phyloP scores from a whole-genome alignment of 1,140 invertebrate genomes.

The Formica selysi region DNA sequence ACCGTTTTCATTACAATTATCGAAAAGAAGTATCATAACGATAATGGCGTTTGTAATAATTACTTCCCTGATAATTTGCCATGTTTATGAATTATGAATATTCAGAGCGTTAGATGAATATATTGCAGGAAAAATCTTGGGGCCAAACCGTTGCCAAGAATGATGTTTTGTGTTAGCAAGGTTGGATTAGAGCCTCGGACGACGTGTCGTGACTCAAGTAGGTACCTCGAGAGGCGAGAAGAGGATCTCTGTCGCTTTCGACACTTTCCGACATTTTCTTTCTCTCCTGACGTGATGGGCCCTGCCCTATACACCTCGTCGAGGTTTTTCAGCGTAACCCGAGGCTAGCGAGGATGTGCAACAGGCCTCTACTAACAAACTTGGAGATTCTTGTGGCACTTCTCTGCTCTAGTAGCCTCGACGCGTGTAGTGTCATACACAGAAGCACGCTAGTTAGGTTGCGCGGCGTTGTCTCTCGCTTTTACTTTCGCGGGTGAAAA shows the following conservation, averaged over 20 bases:
- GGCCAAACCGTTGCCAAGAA: not conserved
- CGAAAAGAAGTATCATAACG: too few relatives aligned
- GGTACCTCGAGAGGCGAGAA: slow-evolving; percentile 45
- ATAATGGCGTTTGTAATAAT: not conserved
- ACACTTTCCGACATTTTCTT: slow-evolving; percentile 70
- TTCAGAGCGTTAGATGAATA: not conserved
- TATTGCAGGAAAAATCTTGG: not conserved
- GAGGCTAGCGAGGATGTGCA: slow-evolving; percentile 82
- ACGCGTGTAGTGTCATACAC: slow-evolving; percentile 85
- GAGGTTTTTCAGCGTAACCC: slow-evolving; percentile 78
- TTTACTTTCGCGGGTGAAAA: slow-evolving; percentile 31
- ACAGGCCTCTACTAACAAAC: slow-evolving; percentile 86
- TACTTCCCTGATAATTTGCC: not conserved
- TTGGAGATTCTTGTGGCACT: slow-evolving; percentile 81
- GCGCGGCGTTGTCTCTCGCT: slow-evolving; percentile 67
- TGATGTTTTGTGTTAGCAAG: not conserved
- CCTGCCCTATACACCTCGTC: slow-evolving; percentile 54
- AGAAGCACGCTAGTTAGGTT: slow-evolving; percentile 83
- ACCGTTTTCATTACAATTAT: too few relatives aligned
- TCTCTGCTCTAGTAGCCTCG: slow-evolving; percentile 83
- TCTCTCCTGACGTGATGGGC: slow-evolving; percentile 23
- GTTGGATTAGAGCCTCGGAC: slow-evolving; percentile 57
- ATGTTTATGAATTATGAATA: not conserved
- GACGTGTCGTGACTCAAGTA: slow-evolving; percentile 61
- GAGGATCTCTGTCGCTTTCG: slow-evolving; percentile 67